Conservation (phyloP, 1,140 invertebrate species). For the Bombus turneri region DNA sequence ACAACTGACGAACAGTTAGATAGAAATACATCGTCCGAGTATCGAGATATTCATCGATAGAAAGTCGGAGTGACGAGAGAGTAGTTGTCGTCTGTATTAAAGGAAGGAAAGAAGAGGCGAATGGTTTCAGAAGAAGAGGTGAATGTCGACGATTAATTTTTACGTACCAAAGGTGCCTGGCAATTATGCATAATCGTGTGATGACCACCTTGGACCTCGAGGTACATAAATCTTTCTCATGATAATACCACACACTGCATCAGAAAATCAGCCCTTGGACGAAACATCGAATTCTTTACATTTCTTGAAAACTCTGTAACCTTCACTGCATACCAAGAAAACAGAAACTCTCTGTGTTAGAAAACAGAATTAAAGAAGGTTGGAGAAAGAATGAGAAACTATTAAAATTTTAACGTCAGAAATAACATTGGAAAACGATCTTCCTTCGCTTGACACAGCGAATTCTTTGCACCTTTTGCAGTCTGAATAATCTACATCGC, state of each 20-base stretch:
- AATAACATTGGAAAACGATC: no score
- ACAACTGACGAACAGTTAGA: no score
- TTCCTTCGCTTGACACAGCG: no score
- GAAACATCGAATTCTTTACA: constrained; percentile 29
- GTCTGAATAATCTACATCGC: neutral
- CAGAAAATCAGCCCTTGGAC: neutral
- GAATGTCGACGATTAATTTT: constrained; percentile 67
- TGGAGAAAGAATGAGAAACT: no score
- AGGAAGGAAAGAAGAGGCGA: constrained; percentile 2
- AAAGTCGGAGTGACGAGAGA: neutral
- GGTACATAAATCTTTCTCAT: constrained; percentile 56
- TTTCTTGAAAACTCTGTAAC: neutral
- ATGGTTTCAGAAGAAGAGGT: constrained; percentile 46
- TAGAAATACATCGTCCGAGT: neutral
- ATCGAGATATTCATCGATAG: neutral
- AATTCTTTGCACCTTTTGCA: neutral
- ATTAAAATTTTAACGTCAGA: no score
- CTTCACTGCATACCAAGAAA: neutral
- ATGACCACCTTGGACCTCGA: constrained; percentile 63
- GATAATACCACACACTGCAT: constrained; percentile 35
- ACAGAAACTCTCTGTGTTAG: no score
- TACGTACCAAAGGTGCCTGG: constrained; percentile 18
- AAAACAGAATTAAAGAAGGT: no score
- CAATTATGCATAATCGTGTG: constrained; percentile 50
- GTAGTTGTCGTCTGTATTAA: neutral